Evolutionary conservation across 2,888 invertebrate genomes (phyloP), one percentile per base, ranked within the genome.

Genomic region (Elmis aenea): DNA sequence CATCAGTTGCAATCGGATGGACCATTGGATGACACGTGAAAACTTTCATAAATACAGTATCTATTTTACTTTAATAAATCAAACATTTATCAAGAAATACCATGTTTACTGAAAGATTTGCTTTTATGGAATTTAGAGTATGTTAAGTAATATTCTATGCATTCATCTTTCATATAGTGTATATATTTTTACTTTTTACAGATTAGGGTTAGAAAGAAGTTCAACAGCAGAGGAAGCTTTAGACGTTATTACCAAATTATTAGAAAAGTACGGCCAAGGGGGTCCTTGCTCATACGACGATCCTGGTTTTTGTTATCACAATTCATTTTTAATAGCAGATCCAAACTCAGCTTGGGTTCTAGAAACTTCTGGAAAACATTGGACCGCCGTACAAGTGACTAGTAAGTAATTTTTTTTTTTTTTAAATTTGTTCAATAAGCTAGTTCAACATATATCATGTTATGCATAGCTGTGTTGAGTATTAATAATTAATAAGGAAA

Each of bases 291-390:
- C 77, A 1, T 75, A 79, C 42, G 59, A 62, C 16, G 75, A 76
- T 39, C 65, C 72, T 10, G 69, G 69, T 26, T 75, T 81, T 42
- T 69, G 73, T 43, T 81, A 84, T 50, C 83, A 85, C 61, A 83
- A 85, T 57, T 83, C 83, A 30, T 87, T 84, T 61, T 61, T 88
- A 28, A 79, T 85, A 43, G 84, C 80, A 43, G 88, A 89, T 67
- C 62, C 74, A 2, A 70, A 64, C 5, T 76, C 76, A 48, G 85
- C 79, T 13, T 87, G 85, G 85, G 71, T 81, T 1, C 59, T 89
- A 15, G 88, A 88, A 62, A 84, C 85, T 12, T 80, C 81, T 35
- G 87, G 85, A 1, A 79, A 77, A 48, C 70, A 82, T 38, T 89
- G 88, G 88, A 87, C 77, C 1, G 87, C 86, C 8, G 79, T 85